Evolutionary conservation across 2,797 vertebrate species (phyloP).

Genomic region (Falco columbarius): DNA sequence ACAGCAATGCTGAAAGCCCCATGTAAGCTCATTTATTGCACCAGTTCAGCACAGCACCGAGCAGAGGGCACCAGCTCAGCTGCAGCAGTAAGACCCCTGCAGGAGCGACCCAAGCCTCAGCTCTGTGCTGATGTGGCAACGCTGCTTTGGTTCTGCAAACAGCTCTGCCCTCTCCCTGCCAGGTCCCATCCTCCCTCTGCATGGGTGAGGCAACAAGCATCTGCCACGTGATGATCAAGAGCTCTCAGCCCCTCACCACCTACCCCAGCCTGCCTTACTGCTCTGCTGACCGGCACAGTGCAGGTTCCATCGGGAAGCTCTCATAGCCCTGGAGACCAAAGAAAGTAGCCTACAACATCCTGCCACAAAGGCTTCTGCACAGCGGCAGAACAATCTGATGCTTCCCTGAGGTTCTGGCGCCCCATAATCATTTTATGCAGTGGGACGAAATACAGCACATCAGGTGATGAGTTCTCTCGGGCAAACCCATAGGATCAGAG

Average conservation of each 20-base stretch:
- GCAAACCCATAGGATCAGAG: not conserved
- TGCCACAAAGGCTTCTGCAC: not conserved
- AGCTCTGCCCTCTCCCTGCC: not conserved
- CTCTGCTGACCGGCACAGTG: not conserved
- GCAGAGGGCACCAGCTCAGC: not conserved
- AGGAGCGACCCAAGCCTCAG: not conserved
- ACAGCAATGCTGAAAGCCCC: not conserved
- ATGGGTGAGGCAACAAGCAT: not conserved
- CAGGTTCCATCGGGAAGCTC: not conserved
- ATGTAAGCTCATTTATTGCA: not conserved
- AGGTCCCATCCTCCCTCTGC: not conserved
- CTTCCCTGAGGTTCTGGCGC: not conserved
- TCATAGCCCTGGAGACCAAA: not conserved
- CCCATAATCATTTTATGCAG: not conserved
- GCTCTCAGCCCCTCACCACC: not conserved
- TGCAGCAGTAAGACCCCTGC: not conserved
- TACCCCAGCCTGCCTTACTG: not conserved
- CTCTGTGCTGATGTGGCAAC: not conserved
- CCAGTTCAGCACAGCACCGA: not conserved
- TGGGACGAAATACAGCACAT: not conserved
- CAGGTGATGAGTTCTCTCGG: not conserved
- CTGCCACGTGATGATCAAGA: not conserved
- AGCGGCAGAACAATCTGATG: not conserved
- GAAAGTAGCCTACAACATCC: not conserved
- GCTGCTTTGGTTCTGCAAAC: not conserved